Evolutionary conservation across 2,113 vertebrate genomes (phyloP).

Genomic region (Elaphurus davidianus): DNA sequence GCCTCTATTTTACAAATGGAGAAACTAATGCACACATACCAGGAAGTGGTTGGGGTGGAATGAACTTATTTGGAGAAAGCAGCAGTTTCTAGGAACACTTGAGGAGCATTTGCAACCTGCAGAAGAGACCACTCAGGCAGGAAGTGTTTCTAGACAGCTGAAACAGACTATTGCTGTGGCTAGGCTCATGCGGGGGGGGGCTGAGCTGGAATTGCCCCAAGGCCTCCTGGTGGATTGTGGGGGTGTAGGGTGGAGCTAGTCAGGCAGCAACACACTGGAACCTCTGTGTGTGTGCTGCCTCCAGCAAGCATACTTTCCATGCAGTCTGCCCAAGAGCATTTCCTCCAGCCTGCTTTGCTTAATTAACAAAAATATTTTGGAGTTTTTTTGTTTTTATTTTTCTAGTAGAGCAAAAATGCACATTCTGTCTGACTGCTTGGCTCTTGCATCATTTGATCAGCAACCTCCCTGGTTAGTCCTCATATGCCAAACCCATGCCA

Average conservation of each 20-base stretch:
- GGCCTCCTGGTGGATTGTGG: conserved; percentile 13
- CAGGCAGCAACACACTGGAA: conserved; percentile 56
- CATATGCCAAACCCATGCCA: neutral
- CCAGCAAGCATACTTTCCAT: conserved; percentile 61
- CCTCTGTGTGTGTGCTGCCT: conserved; percentile 56
- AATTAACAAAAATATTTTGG: neutral
- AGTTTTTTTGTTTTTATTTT: neutral
- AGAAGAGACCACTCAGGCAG: neutral
- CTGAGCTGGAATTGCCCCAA: neutral
- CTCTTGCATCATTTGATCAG: neutral
- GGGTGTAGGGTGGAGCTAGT: conserved; percentile 36
- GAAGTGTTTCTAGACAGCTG: conserved; percentile 27
- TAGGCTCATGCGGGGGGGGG: conserved; percentile 15
- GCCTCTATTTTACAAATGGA: conserved; percentile 1
- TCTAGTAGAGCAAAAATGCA: conserved; percentile 32
- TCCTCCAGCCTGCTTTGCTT: conserved; percentile 47
- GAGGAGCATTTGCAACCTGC: neutral
- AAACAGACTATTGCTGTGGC: conserved; percentile 1
- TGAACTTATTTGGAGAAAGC: neutral
- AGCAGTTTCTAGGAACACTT: conserved; percentile 18
- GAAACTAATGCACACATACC: neutral
- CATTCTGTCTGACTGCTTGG: neutral
- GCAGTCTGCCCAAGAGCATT: conserved; percentile 58
- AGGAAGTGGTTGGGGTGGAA: neutral
- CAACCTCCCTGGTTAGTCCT: neutral